These are phyloP conservation scores for Rotaria sp. DNA, from an alignment of 2,888 invertebrate species.

Conservation along the genomic window DNA sequence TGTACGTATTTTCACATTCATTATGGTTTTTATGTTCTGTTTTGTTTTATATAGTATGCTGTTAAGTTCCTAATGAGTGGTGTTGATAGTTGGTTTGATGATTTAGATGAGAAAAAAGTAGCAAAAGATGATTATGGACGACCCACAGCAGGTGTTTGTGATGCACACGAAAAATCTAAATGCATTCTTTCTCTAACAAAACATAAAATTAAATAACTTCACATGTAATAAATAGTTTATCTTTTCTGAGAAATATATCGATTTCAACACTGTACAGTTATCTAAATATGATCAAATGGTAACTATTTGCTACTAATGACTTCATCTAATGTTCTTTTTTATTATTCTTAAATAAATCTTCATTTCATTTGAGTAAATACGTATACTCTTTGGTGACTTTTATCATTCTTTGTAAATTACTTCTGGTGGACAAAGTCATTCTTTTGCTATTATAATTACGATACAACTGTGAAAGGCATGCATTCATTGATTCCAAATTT, in stretches of 20 bases:
- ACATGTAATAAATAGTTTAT: too few relatives aligned
- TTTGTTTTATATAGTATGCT: too few relatives aligned
- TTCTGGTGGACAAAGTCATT: background rate
- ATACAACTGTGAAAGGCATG: background rate
- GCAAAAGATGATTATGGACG: background rate
- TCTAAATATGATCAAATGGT: background rate
- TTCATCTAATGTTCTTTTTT: background rate
- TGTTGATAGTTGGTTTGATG: slow-evolving; percentile 24
- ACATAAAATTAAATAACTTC: too few relatives aligned
- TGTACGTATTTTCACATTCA: too few relatives aligned
- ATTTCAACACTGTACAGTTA: too few relatives aligned
- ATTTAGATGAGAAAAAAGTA: slow-evolving; percentile 11
- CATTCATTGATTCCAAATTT: background rate
- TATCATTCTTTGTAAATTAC: background rate
- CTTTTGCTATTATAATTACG: background rate
- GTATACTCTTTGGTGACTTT: background rate
- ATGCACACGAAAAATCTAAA: too few relatives aligned
- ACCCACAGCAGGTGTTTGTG: background rate
- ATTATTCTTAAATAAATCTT: background rate
- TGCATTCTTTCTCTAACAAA: too few relatives aligned
- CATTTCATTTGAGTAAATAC: too few relatives aligned
- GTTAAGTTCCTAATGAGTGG: background rate
- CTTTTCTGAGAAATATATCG: too few relatives aligned
- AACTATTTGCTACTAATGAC: background rate
- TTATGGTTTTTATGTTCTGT: too few relatives aligned